phyloP scores from a whole-genome alignment of 1,140 invertebrate species.

The Nilaparvata lugens region DNA sequence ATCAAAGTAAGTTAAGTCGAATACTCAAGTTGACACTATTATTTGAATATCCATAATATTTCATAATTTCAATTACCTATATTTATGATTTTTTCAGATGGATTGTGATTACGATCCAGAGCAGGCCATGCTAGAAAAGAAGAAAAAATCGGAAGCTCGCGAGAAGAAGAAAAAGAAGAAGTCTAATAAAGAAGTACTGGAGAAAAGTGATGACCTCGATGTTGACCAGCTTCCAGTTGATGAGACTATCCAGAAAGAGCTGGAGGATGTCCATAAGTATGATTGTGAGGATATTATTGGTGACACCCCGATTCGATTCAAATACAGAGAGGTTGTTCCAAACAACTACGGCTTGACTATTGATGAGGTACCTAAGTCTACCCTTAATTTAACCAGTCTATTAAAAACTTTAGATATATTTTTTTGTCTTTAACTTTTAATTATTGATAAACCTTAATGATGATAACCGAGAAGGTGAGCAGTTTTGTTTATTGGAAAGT shows the following conservation, averaged over 20 bases:
- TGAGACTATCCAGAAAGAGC: slow-evolving; percentile 75
- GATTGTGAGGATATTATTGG: slow-evolving; percentile 93
- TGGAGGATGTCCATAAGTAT: slow-evolving; percentile 89
- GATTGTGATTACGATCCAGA: slow-evolving; percentile 16
- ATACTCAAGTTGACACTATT: too few species aligned
- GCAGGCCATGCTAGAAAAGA: background rate
- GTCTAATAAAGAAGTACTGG: background rate
- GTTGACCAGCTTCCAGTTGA: slow-evolving; percentile 29
- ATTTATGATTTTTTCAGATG: slow-evolving; percentile 6
- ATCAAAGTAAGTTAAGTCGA: too few species aligned
- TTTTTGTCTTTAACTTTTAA: background rate
- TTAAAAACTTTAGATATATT: background rate
- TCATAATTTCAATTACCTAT: background rate
- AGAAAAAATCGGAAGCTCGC: slow-evolving; percentile 26
- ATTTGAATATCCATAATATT: too few species aligned
- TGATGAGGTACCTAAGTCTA: slow-evolving; percentile 61
- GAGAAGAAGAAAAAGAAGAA: slow-evolving; percentile 46
- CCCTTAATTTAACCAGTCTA: too few species aligned
- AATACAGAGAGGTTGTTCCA: slow-evolving; percentile 79
- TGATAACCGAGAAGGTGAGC: too few species aligned
- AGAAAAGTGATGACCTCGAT: too few species aligned
- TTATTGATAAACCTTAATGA: background rate
- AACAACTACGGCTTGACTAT: slow-evolving; percentile 87
- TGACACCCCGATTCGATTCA: slow-evolving; percentile 84
- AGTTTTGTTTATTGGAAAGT: too few species aligned